Evolutionary conservation across 2,888 invertebrate genomes (phyloP).

Genomic region (Sceliomorpha sp.): DNA sequence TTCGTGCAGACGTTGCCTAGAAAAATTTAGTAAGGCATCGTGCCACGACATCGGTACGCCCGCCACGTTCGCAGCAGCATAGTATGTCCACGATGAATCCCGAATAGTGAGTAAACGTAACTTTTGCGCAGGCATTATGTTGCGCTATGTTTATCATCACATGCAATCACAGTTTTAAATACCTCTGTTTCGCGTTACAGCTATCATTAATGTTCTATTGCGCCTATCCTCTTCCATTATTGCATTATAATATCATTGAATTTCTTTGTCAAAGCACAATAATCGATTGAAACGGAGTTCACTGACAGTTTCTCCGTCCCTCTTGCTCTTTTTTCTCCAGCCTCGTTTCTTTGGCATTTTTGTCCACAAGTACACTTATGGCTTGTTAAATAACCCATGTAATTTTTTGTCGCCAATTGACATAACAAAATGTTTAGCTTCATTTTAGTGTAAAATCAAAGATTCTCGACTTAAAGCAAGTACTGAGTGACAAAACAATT

Average conservation of each 20-base stretch:
- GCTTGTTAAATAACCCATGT: too few relatives aligned
- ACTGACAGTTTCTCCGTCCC: slow-evolving; percentile 41
- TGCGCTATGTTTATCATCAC: slow-evolving; percentile 2
- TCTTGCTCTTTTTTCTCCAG: slow-evolving; percentile 37
- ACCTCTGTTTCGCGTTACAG: slow-evolving; percentile 19
- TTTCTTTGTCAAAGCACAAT: slow-evolving; percentile 16
- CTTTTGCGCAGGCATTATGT: slow-evolving; percentile 27
- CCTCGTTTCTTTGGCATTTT: too few relatives aligned
- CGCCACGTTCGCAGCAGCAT: slow-evolving; percentile 65
- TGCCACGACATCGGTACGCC: slow-evolving; percentile 51
- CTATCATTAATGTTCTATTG: neutral
- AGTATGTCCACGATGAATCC: slow-evolving; percentile 81
- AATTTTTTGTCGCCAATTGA: too few relatives aligned
- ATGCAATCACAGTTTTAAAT: slow-evolving; percentile 43
- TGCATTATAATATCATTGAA: slow-evolving; percentile 7
- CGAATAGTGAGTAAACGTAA: slow-evolving; percentile 79
- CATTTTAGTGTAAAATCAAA: too few relatives aligned
- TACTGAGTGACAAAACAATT: too few relatives aligned
- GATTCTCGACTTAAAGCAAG: too few relatives aligned
- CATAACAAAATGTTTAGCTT: too few relatives aligned
- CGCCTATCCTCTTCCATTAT: neutral
- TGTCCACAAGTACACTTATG: too few relatives aligned
- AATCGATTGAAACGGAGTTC: slow-evolving; percentile 43
- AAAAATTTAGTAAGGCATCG: slow-evolving; percentile 32
- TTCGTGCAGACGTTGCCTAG: slow-evolving; percentile 26